phyloP scores from a whole-genome alignment of 2,797 vertebrate genomes.

The Coilia nasus region DNA sequence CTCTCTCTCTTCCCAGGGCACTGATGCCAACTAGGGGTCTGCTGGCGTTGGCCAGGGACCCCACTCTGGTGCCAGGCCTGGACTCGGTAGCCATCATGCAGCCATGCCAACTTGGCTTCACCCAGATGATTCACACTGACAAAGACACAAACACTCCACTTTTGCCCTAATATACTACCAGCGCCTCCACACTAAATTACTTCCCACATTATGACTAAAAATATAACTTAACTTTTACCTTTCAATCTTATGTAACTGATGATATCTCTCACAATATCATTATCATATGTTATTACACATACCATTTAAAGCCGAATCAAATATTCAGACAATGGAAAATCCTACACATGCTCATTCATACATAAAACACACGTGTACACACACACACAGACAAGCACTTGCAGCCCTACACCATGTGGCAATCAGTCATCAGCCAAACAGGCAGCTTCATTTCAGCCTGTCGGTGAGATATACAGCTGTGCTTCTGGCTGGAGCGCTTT shows the following conservation, averaged over 20 bases:
- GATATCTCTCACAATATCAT: too few species aligned
- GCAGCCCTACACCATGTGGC: not conserved
- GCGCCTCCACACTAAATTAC: not conserved
- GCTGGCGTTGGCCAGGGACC: not conserved
- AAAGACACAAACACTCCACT: not conserved
- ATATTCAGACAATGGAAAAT: too few species aligned
- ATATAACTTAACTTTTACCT: too few species aligned
- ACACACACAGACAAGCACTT: not conserved
- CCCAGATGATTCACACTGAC: not conserved
- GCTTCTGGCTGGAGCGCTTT: not conserved
- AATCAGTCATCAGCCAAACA: not conserved
- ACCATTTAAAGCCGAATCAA: too few species aligned
- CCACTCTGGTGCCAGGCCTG: conserved; percentile 9
- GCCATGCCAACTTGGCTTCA: not conserved
- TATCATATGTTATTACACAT: too few species aligned
- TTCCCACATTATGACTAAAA: not conserved
- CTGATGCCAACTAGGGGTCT: not conserved
- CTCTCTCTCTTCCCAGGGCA: not conserved
- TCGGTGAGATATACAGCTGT: not conserved
- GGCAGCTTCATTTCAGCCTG: not conserved
- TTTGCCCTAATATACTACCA: not conserved
- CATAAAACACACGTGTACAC: not conserved
- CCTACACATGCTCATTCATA: not conserved
- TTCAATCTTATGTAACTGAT: too few species aligned
- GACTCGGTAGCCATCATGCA: not conserved